Conservation (phyloP, 2,797 vertebrate genomes). For the Meriones psammophilus region DNA sequence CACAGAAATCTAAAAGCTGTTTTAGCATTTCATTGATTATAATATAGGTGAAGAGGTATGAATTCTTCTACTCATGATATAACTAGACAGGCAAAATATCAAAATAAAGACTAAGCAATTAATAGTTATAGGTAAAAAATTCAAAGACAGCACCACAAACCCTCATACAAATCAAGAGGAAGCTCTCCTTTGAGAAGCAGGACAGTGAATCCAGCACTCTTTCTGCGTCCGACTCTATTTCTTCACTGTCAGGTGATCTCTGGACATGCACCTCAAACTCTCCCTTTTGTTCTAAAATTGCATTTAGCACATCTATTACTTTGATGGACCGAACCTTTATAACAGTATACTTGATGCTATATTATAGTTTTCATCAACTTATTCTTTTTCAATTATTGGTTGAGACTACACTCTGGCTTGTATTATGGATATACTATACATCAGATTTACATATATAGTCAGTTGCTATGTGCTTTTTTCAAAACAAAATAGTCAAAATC, state of each 20-base stretch:
- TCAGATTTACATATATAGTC: background rate
- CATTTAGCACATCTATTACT: conserved; percentile 61
- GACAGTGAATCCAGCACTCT: background rate
- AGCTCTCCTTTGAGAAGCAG: conserved; percentile 24
- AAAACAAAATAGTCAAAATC: conserved; percentile 37
- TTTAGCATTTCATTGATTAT: background rate
- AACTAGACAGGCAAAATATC: background rate
- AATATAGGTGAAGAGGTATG: no score
- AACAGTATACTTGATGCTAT: conserved; percentile 49
- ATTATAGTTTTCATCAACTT: conserved; percentile 53
- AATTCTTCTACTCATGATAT: background rate
- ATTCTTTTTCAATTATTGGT: conserved; percentile 71
- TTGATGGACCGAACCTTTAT: conserved; percentile 59
- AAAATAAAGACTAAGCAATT: conserved; percentile 62
- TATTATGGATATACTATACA: conserved; percentile 55
- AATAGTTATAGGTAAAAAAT: conserved; percentile 42
- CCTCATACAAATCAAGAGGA: conserved; percentile 30
- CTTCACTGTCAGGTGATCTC: background rate
- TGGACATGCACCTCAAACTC: conserved; percentile 65
- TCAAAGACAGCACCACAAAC: conserved; percentile 24
- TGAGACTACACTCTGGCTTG: conserved; percentile 50
- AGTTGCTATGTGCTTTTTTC: background rate
- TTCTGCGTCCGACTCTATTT: conserved; percentile 39
- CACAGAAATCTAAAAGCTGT: background rate
- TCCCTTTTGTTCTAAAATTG: conserved; percentile 55